Base-by-base conservation (phyloP, 2,888 invertebrate species). In the Lottia scabra region DNA sequence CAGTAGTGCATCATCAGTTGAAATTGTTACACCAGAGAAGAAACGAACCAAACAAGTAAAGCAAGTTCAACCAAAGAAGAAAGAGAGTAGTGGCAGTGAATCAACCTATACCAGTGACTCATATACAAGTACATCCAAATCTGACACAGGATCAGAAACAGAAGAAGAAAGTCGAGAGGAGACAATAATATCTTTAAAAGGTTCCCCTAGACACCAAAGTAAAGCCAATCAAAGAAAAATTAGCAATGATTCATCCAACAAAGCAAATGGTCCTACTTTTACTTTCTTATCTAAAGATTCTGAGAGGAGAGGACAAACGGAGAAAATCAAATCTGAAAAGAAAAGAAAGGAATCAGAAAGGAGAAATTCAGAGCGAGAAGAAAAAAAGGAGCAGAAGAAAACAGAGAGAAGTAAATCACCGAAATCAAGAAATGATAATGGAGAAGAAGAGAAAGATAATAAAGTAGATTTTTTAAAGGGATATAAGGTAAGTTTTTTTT, bases 391-490 rank as follows among this genome's bases (percentile, higher is more conserved):
- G 27, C 16, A 64, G 19, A 27, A 38, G 19, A n/a, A 38, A 65
- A n/a, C n/a, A 30, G 19, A 30, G 26, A 38, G 30, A 38, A 65
- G 15, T 19, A 65, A 65, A 65, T 19, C n/a, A n/a, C 12, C 23
- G 30, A 27, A 65, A 27, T 23, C n/a, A 5, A 43, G 56, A 56
- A 56, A 23, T 23, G 13, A 56, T 5, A 56, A 56, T 23, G 23
- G n/a, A n/a, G n/a, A 23, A 23, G 70, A 27, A 38, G 30, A 79
- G 67, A 12, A 68, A 71, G 48, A 46, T 30, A 72, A 68, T n/a
- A 76, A 78, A 63, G 79, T 82, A 46, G 82, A 84, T 48, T 83
- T 75, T 69, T 71, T 84, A 44, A 75, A 79, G 63, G 84, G 83
- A 23, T 83, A 83, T 69, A 85, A 85, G 81, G 85, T 84, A 46